These are phyloP conservation scores for Dicycla oo DNA, from an alignment of 2,888 invertebrate genomes.

Conservation along the genomic window DNA sequence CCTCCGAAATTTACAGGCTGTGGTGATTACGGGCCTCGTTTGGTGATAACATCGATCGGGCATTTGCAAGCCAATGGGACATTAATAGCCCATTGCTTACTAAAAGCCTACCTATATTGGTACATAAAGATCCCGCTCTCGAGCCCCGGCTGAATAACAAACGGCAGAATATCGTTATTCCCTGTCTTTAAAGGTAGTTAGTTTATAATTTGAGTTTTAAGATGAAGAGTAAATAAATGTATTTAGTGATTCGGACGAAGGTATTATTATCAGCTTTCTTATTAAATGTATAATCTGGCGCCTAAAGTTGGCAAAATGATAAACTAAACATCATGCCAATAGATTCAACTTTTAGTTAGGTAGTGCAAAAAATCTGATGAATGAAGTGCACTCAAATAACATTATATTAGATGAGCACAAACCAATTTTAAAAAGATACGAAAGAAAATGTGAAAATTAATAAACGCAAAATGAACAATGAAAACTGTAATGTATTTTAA, in stretches of 20 bases:
- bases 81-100: conserved; percentile 67
- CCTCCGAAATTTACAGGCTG: conserved; percentile 64
- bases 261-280: conserved; percentile 4
- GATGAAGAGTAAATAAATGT: conserved; percentile 15
- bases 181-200: conserved; percentile 39
- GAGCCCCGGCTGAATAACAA: conserved; percentile 52
- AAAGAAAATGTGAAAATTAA: background rate
- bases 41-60: conserved; percentile 66
- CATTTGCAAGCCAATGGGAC: conserved; percentile 64
- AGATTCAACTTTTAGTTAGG: background rate
- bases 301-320: background rate
- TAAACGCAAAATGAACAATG: conserved; percentile 31
- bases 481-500: conserved; percentile 17
- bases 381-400: background rate
- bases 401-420: background rate
- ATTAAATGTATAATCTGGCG: background rate
- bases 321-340: background rate
- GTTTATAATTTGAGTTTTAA: conserved; percentile 42
- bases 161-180: conserved; percentile 50
- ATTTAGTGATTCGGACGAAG: background rate
- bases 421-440: background rate
- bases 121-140: conserved; percentile 59
- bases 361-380: background rate
- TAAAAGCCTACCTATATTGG: conserved; percentile 66
- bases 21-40: conserved; percentile 66